phyloP scores from a whole-genome alignment of 2,113 vertebrate genomes.

The Ceyx margarethae region DNA sequence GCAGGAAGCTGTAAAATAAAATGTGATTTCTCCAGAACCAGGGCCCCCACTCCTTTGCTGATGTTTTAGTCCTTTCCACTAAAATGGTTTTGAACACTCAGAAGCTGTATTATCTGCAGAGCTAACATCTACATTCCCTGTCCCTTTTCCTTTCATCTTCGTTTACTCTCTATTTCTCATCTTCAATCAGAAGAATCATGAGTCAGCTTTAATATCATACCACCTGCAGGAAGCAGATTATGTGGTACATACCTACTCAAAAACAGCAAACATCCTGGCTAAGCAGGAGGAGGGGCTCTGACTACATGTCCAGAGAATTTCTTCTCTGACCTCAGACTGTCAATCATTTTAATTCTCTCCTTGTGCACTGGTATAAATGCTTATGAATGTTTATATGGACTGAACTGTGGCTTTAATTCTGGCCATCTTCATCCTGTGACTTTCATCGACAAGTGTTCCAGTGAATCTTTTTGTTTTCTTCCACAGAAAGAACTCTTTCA shows the following conservation, averaged over 20 bases:
- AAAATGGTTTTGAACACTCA: constrained; percentile 21
- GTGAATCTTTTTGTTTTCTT: background rate
- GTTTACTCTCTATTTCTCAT: constrained; percentile 40
- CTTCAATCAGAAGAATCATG: constrained; percentile 32
- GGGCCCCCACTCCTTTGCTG: background rate
- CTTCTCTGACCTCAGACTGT: background rate
- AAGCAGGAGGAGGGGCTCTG: constrained; percentile 15
- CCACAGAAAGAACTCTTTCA: background rate
- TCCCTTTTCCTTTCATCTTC: constrained; percentile 44
- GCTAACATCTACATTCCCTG: constrained; percentile 39
- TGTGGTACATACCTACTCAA: background rate
- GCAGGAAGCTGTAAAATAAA: constrained; percentile 6
- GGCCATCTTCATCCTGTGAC: background rate
- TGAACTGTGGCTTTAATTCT: background rate
- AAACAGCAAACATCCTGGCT: background rate
- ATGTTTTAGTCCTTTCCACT: background rate
- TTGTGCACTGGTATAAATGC: background rate
- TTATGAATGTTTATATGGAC: background rate
- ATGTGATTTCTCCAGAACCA: background rate
- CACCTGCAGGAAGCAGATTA: constrained; percentile 49
- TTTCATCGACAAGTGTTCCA: background rate
- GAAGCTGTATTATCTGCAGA: constrained; percentile 31
- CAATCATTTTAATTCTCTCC: background rate
- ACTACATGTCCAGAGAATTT: background rate
- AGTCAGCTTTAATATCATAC: constrained; percentile 29